Percentiles rank a stretch among this genome's conserved stretches.
phyloP scores from a whole-genome alignment of 53 echinoderm and acorn worm genomes.

The Echinometra lucunter region DNA sequence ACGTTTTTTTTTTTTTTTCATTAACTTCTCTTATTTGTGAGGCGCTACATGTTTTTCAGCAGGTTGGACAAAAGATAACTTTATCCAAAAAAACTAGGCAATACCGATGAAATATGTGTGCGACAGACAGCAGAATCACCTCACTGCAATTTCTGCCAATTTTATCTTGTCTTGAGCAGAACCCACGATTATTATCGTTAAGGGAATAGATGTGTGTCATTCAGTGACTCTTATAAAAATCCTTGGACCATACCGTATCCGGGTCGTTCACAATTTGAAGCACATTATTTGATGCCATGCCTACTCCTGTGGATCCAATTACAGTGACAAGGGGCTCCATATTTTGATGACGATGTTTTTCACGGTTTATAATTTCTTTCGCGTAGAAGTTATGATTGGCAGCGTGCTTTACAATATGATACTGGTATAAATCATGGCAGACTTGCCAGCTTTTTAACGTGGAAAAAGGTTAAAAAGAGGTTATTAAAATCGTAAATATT shows the following conservation, averaged over 20 bases:
- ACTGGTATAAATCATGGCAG: background rate
- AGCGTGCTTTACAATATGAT: background rate
- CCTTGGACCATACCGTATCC: background rate
- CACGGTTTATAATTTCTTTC: background rate
- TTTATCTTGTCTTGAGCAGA: too few species aligned
- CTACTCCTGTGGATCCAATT: background rate
- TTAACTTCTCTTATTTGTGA: too few species aligned
- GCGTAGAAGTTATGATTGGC: background rate
- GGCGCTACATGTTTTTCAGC: too few species aligned
- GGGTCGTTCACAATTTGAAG: background rate
- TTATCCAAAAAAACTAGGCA: too few species aligned
- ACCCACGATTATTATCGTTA: too few species aligned
- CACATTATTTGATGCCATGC: background rate
- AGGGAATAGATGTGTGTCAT: too few species aligned
- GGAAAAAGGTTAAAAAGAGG: background rate
- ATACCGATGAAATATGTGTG: too few species aligned
- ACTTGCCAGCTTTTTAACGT: background rate
- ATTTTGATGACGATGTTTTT: background rate
- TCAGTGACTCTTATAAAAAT: background rate
- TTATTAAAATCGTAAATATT: background rate
- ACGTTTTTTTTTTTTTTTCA: too few species aligned
- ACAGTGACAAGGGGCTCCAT: background rate
- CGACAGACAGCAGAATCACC: too few species aligned
- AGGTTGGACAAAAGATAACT: too few species aligned
- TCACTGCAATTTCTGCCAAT: too few species aligned